phyloP scores from a whole-genome alignment of 2,888 invertebrate species.

The Thecocarcelia acutangulata region DNA sequence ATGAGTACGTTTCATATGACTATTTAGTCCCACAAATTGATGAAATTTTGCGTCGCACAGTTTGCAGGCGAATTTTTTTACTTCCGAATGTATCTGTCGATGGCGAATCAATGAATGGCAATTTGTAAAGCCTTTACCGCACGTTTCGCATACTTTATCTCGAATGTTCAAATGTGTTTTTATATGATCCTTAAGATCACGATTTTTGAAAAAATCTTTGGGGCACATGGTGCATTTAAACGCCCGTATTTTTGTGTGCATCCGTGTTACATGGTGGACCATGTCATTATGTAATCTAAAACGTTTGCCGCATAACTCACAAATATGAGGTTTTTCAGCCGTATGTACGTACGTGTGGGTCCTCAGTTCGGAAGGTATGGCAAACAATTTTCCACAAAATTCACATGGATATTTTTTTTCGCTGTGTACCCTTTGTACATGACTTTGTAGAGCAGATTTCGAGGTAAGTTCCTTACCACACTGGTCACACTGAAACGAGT shows the following conservation, averaged over 20 bases:
- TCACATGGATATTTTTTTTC: constrained; percentile 74
- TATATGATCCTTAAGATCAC: constrained; percentile 75
- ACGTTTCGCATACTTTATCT: constrained; percentile 76
- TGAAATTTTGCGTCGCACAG: constrained; percentile 76
- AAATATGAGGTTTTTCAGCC: constrained; percentile 74
- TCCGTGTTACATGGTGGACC: constrained; percentile 71
- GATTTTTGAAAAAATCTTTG: constrained; percentile 74
- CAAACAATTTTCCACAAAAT: constrained; percentile 73
- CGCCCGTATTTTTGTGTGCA: constrained; percentile 69
- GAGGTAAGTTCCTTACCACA: constrained; percentile 74
- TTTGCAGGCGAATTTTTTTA: constrained; percentile 77
- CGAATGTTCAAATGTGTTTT: constrained; percentile 77
- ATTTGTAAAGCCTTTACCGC: constrained; percentile 77
- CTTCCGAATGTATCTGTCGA: constrained; percentile 76
- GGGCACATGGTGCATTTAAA: constrained; percentile 71
- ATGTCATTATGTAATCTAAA: constrained; percentile 74
- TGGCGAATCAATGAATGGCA: constrained; percentile 76
- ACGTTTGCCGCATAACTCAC: constrained; percentile 77
- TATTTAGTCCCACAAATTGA: constrained; percentile 77
- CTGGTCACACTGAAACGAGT: constrained; percentile 73
- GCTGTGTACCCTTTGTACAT: constrained; percentile 73
- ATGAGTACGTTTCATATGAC: constrained; percentile 78
- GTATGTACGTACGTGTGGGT: constrained; percentile 74
- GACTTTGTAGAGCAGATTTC: constrained; percentile 70
- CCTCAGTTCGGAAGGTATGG: constrained; percentile 73